Conservation (phyloP, 2,797 vertebrate genomes). For the Fringilla coelebs region DNA sequence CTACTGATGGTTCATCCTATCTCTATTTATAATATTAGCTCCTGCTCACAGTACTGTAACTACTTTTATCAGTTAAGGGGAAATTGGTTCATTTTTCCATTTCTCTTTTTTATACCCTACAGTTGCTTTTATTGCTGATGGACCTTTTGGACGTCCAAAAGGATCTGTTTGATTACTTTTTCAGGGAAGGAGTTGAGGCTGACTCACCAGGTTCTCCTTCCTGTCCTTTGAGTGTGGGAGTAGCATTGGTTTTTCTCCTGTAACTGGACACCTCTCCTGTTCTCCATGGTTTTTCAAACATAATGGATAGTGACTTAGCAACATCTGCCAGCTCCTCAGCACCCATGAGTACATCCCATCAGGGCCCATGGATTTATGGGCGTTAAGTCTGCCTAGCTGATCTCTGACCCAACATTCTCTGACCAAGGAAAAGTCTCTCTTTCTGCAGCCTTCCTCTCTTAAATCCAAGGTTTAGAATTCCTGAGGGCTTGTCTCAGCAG, state of each 20-base stretch:
- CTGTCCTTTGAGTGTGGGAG: background rate
- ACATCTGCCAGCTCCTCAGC: background rate
- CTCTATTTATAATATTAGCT: background rate
- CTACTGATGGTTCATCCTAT: background rate
- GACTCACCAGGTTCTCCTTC: background rate
- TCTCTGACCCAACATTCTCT: background rate
- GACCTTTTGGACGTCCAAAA: background rate
- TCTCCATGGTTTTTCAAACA: background rate
- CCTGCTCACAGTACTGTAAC: background rate
- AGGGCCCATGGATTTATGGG: background rate
- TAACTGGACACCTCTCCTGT: background rate
- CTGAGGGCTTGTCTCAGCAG: background rate
- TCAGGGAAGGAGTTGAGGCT: background rate
- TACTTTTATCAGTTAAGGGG: background rate
- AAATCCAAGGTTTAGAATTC: background rate
- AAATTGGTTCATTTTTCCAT: background rate
- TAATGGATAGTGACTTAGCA: background rate
- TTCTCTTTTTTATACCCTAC: background rate
- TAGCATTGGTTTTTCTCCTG: background rate
- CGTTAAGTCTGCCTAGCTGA: background rate
- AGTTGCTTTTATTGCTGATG: background rate
- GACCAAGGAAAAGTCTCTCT: background rate
- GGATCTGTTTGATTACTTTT: background rate
- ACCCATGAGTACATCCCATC: background rate
- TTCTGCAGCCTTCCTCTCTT: background rate